Base-by-base conservation (phyloP, 2,888 invertebrate species). In the Polyploca ridens region DNA sequence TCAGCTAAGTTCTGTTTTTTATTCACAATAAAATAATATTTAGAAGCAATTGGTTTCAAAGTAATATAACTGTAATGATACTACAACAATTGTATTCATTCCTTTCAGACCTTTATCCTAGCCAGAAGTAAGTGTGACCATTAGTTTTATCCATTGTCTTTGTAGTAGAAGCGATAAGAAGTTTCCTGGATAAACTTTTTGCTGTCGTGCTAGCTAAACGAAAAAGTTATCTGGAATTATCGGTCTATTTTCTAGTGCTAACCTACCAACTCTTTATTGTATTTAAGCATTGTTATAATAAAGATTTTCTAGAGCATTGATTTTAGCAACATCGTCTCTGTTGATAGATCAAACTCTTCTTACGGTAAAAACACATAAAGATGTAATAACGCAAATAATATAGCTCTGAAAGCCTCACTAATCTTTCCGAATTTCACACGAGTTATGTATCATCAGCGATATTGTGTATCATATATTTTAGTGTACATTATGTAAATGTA, bases 101-200 rank as follows among this genome's bases (percentile, higher is more conserved):
- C 10, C 54, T 54, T 54, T 54, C 54, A 54, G 54, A 54, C 14
- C 19, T n/a, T 19, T 54, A 54, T 54, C 14, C 19, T 54, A 54
- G n/a, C 19, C 16, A n/a, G 16, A 7, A 49, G 49, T 49, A 16
- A 49, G 49, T 8, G 19, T 19, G 5, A 16, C 54, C 54, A 19
- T 54, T 54, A 3, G 54, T 54, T 54, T 54, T 54, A 19, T 19
- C 16, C 19, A 54, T 54, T 54, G 16, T 54, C 54, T 54, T 54
- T 54, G 54, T 10, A 5, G 59, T 58, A 59, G 59, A 16, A 46
- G 58, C 46, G 33, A 41, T 63, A 41, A 59, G 46, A 63, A 54
- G 54, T 10, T 54, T 54, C 54, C 54, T 54, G 54, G 63, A 63
- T 54, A 62, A 62, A 65, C 59, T 62, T 64, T 61, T 59, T 35